Evolutionary conservation across 2,888 invertebrate species (phyloP).

Genomic region (Hecatera dysodea): DNA sequence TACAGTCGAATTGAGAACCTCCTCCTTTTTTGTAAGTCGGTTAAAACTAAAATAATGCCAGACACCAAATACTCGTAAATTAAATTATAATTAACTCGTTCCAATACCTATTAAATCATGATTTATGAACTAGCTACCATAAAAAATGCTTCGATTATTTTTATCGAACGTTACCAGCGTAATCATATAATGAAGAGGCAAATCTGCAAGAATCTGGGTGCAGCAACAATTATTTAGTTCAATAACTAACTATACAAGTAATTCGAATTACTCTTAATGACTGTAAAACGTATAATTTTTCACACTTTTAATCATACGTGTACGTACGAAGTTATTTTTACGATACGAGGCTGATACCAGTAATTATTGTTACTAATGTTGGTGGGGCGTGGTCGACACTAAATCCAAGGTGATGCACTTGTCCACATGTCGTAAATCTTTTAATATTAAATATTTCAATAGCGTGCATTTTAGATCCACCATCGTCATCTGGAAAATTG

Average conservation of each 20-base stretch:
- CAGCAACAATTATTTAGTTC: slow-evolving; percentile 48
- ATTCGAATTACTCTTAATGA: slow-evolving; percentile 52
- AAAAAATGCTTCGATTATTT: slow-evolving; percentile 24
- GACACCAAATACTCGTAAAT: not conserved
- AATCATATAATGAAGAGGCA: slow-evolving; percentile 24
- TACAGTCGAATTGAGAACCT: too few species aligned
- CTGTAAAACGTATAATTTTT: slow-evolving; percentile 61
- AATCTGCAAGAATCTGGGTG: slow-evolving; percentile 32
- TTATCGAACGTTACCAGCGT: slow-evolving; percentile 1
- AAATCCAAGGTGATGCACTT: slow-evolving; percentile 55
- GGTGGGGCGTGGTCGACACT: slow-evolving; percentile 42
- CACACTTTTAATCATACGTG: slow-evolving; percentile 56
- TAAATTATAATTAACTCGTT: not conserved
- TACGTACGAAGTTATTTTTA: slow-evolving; percentile 54
- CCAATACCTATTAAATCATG: not conserved
- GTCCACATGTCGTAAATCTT: slow-evolving; percentile 40
- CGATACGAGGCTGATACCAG: slow-evolving; percentile 39
- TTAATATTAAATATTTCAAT: slow-evolving; percentile 24
- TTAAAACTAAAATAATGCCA: not conserved
- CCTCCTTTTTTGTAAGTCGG: too few species aligned
- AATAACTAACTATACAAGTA: slow-evolving; percentile 43
- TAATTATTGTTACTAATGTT: slow-evolving; percentile 48
- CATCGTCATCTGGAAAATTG: too few species aligned
- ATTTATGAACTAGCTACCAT: slow-evolving; percentile 17
- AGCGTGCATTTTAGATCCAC: not conserved